phyloP scores from a whole-genome alignment of 2,113 vertebrate species.

The Aegithalos caudatus region DNA sequence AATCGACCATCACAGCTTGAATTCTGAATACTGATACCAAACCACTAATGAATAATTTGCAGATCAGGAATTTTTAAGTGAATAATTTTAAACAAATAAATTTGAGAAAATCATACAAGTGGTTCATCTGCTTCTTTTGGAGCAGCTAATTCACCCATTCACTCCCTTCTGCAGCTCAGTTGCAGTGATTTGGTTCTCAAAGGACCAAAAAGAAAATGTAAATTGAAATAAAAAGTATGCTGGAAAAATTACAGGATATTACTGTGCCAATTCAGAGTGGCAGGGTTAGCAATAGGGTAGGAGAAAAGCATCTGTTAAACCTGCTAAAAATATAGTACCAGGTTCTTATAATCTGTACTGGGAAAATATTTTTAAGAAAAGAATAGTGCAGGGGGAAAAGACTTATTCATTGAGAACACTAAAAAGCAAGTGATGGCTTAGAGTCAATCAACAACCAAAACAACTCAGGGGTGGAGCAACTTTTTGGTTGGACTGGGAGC shows the following conservation, averaged over 20 bases:
- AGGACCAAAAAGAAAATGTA: constrained; percentile 56
- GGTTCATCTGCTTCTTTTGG: constrained; percentile 61
- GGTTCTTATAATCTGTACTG: not conserved
- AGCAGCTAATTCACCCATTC: constrained; percentile 55
- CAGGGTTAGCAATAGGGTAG: not conserved
- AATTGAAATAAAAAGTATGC: constrained; percentile 45
- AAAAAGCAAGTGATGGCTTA: not conserved
- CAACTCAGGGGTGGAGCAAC: not conserved
- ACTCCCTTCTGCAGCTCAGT: constrained; percentile 49
- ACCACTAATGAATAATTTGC: constrained; percentile 62
- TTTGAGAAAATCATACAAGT: constrained; percentile 64
- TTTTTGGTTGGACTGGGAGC: not conserved
- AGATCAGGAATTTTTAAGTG: constrained; percentile 64
- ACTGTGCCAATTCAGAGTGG: constrained; percentile 28
- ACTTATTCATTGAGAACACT: not conserved
- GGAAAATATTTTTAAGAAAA: not conserved
- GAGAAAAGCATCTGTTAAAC: constrained; percentile 51
- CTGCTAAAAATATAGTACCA: constrained; percentile 32
- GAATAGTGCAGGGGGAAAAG: not conserved
- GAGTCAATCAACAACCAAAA: not conserved
- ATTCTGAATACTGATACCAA: constrained; percentile 58
- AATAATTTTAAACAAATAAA: constrained; percentile 66
- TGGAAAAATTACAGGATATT: constrained; percentile 27
- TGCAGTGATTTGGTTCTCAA: constrained; percentile 63
- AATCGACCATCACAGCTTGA: constrained; percentile 28